These are phyloP conservation scores for Drosophila ercepeae DNA, from an alignment of 1,140 invertebrate genomes.

Conservation along the genomic window DNA sequence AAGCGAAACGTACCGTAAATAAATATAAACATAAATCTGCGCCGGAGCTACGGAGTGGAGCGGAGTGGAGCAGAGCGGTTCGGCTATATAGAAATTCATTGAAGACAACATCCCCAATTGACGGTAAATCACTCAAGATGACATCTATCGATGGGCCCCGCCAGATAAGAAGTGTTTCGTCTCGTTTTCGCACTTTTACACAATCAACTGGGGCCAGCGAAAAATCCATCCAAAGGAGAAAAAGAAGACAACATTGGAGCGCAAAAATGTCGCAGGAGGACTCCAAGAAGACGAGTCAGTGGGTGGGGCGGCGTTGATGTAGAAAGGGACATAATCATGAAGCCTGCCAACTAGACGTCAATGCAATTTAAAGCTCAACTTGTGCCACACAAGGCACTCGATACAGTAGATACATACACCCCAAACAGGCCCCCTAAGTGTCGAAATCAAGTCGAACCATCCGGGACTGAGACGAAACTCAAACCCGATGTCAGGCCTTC, in stretches of 20 bases:
- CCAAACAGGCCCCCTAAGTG: slow-evolving; percentile 52
- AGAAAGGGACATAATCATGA: slow-evolving; percentile 68
- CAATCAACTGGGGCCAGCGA: slow-evolving; percentile 50
- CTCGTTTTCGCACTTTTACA: slow-evolving; percentile 79
- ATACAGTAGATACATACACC: slow-evolving; percentile 30
- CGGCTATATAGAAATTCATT: slow-evolving; percentile 59
- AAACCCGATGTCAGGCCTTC: slow-evolving; percentile 15
- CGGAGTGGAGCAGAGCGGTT: background rate
- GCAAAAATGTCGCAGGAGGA: slow-evolving; percentile 6
- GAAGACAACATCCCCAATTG: slow-evolving; percentile 82
- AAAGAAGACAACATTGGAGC: slow-evolving; percentile 1
- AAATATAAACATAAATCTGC: slow-evolving; percentile 76
- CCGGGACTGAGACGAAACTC: slow-evolving; percentile 24
- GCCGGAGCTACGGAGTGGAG: background rate
- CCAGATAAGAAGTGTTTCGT: slow-evolving; percentile 75
- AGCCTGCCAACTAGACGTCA: slow-evolving; percentile 76
- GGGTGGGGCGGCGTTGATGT: background rate
- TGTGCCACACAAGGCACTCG: slow-evolving; percentile 29
- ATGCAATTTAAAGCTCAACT: slow-evolving; percentile 72
- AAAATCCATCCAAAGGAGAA: background rate
- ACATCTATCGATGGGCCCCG: slow-evolving; percentile 78
- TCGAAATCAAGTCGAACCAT: slow-evolving; percentile 61
- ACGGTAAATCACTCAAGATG: slow-evolving; percentile 83
- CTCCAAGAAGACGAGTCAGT: slow-evolving; percentile 22
- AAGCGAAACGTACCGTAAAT: slow-evolving; percentile 63